Base-by-base conservation (phyloP, 2,888 invertebrate species). In the Antitype chi region DNA sequence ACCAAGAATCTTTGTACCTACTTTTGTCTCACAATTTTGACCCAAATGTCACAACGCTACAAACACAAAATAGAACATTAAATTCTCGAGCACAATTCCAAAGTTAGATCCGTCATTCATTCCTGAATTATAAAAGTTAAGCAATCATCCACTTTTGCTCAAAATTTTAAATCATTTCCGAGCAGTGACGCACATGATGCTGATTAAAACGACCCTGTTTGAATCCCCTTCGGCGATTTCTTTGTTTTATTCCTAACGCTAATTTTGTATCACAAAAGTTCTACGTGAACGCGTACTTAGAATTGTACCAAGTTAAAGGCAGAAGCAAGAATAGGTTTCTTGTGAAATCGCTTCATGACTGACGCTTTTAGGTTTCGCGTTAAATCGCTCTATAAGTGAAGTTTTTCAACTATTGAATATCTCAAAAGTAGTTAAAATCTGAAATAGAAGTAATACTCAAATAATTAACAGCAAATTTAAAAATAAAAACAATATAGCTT, bases 181-280 rank as follows among this genome's bases (percentile, higher is more conserved):
- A 69, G 67, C 80, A 70, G 79, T 79, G 80, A 78, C 85, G 82
- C 90, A 91, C 87, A 90, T 90, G 90, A 87, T 84, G 82, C 85
- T 81, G 87, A 90, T 85, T 85, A 88, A 84, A 82, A 85, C 77
- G 83, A 76, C 71, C 86, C 85, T 87, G 87, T 82, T 81, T 74
- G 84, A 74, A 84, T 81, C 82, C 88, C 89, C 83, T 86, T 87
- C 87, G 89, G 88, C 87, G 88, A 90, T 90, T 91, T 91, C 90
- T 90, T 92, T 91, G 91, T 94, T 91, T 93, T 90, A 91, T 92
- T 89, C 85, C 89, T 87, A 91, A 91, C 92, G 91, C 93, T 94
- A 94, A 94, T 94, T 88, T 88, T 88, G 93, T 94, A 92, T 93
- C 91, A 89, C 89, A 88, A 90, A 92, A 93, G 88, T 92, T 93